phyloP scores from a whole-genome alignment of 1,140 invertebrate genomes.

The Halictus rubicundus region DNA sequence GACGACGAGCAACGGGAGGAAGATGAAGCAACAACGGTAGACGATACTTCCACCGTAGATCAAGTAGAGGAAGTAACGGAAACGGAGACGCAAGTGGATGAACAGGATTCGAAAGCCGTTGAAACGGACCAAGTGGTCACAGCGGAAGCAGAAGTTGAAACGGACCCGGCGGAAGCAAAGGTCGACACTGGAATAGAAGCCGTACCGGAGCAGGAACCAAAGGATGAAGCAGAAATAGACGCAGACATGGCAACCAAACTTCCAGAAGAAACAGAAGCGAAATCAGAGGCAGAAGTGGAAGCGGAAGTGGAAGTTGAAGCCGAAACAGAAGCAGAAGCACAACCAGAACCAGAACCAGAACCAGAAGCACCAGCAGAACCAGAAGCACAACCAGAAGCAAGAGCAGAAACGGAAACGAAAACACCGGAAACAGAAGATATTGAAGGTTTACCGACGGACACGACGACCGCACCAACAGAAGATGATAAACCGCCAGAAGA shows the following conservation, averaged over 20 bases:
- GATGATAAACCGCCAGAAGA: background rate
- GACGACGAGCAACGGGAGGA: background rate
- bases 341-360: too few species aligned
- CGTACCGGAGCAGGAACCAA: background rate
- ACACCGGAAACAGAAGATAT: background rate
- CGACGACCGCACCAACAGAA: too few species aligned
- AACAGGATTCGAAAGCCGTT: background rate
- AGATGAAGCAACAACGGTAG: background rate
- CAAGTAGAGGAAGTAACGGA: background rate
- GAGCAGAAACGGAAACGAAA: background rate
- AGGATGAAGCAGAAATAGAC: background rate
- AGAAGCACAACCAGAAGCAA: background rate
- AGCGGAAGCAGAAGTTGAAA: background rate
- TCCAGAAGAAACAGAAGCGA: too few species aligned
- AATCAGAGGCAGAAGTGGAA: background rate
- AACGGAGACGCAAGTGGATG: background rate
- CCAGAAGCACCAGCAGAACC: too few species aligned
- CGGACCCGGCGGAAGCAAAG: background rate
- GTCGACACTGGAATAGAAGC: too few species aligned
- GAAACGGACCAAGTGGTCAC: background rate
- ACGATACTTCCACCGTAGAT: background rate
- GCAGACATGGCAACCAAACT: background rate
- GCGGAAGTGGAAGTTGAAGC: background rate
- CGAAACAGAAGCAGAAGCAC: background rate
- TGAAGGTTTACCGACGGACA: too few species aligned